Base-by-base conservation (phyloP, 2,888 invertebrate species). In the Thysanoteuthis rhombus region DNA sequence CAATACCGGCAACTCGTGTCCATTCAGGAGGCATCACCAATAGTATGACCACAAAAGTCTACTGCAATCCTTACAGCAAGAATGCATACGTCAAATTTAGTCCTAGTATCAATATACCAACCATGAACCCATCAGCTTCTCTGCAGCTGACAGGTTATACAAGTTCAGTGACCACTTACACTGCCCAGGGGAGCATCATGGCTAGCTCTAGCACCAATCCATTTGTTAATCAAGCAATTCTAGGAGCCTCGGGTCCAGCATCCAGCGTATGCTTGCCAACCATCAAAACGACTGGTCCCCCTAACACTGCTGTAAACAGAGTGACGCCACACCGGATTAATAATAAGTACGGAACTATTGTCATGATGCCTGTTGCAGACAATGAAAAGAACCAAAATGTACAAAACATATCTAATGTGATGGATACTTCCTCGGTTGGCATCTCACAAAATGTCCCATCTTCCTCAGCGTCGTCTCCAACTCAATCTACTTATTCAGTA, bases 21-120 rank as follows among this genome's bases (percentile, higher is more conserved):
- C 39, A 42, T 90, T 58, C 38, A 39, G 42, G 58, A 36, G 28
- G 52, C 45, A 25, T 91, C 40, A 40, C 58, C n/a, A 42, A 42
- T 28, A n/a, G 38, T 32, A 58, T 91, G 75, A 58, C 42, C 10
- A n/a, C 92, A 40, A 42, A 40, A 90, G 90, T 90, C 22, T 90
- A 19, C 92, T 94, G 25, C 42, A 94, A 52, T 93, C 94, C 93
- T 93, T 94, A n/a, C 93, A 93, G 93, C 93, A 92, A 94, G 93
- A 93, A 94, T 93, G 90, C 92, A 93, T 52, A 93, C 93, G 92
- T 93, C 93, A 90, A 93, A 93, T 93, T 93, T 90, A 92, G 91
- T 91, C 92, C 90, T 42, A 42, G 75, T 92, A 39, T 92, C 93
- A 40, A 93, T 91, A 93, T 89, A 75, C 93, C 93, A 89, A 52